Conservation (phyloP, 2,113 vertebrate species). For the Dicaeum eximium region DNA sequence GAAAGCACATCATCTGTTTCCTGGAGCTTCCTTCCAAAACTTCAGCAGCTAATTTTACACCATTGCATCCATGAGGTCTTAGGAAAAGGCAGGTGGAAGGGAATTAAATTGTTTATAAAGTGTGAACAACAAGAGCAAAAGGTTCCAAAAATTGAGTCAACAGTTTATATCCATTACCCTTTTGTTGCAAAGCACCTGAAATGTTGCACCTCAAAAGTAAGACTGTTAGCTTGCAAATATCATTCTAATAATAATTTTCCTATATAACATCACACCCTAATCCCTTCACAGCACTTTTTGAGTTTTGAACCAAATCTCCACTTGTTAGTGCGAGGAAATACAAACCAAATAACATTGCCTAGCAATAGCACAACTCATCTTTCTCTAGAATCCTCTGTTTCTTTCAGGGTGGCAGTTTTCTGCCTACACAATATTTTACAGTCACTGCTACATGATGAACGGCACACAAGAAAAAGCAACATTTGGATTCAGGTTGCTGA, state of each 20-base stretch:
- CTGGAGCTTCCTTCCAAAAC: conserved; percentile 38
- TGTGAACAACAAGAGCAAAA: background rate
- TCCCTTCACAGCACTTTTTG: background rate
- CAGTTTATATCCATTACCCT: background rate
- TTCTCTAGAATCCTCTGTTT: background rate
- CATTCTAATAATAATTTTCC: background rate
- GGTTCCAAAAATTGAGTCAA: background rate
- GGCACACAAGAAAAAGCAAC: background rate
- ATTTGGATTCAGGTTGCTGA: background rate
- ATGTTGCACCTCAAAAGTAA: background rate
- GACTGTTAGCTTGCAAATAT: background rate
- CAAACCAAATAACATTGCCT: background rate
- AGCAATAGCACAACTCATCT: background rate
- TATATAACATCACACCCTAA: background rate
- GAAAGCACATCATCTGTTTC: conserved; percentile 54
- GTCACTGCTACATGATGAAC: background rate
- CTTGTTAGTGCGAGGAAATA: background rate
- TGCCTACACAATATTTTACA: background rate
- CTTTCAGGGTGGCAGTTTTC: background rate
- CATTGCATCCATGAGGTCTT: background rate
- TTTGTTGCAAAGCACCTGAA: background rate
- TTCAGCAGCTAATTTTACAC: conserved; percentile 32
- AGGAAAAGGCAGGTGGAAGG: background rate
- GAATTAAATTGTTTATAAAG: background rate
- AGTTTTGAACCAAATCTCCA: background rate